Conservation (phyloP, 2,113 vertebrate genomes). For the Nannospalax galili region DNA sequence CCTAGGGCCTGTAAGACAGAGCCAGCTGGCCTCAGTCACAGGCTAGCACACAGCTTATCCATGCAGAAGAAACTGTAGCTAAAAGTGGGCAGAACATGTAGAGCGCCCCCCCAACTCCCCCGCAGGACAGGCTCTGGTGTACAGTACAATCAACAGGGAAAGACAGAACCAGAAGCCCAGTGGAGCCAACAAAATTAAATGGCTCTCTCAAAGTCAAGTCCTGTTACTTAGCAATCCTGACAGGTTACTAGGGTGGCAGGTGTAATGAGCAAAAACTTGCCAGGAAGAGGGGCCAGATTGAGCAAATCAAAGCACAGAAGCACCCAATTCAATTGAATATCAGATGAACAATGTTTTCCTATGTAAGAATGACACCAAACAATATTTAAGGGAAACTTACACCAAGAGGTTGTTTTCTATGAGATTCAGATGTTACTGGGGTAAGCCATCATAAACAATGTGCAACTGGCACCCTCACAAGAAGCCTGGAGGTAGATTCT, state of each 20-base stretch:
- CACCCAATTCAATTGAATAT: not conserved
- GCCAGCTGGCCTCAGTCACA: not conserved
- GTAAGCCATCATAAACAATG: not conserved
- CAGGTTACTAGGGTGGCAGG: constrained; percentile 17
- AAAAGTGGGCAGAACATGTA: not conserved
- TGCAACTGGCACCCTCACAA: too few relatives aligned
- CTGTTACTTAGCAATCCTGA: constrained; percentile 56
- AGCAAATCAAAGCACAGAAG: not conserved
- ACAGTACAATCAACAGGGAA: not conserved
- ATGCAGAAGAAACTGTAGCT: not conserved
- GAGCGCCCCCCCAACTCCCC: rapidly evolving
- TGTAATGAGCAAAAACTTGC: not conserved
- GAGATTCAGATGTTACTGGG: not conserved
- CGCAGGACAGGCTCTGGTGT: not conserved
- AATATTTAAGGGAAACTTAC: not conserved
- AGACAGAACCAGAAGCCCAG: not conserved
- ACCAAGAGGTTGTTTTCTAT: not conserved
- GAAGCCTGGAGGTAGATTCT: not conserved
- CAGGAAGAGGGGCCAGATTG: not conserved
- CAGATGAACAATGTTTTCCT: not conserved
- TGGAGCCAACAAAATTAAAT: not conserved
- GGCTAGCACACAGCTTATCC: too few relatives aligned
- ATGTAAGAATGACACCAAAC: not conserved
- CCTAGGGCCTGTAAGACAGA: not conserved
- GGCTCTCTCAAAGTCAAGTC: constrained; percentile 26